Base-by-base conservation (phyloP, 2,797 vertebrate genomes). In the Sciurus carolinensis region DNA sequence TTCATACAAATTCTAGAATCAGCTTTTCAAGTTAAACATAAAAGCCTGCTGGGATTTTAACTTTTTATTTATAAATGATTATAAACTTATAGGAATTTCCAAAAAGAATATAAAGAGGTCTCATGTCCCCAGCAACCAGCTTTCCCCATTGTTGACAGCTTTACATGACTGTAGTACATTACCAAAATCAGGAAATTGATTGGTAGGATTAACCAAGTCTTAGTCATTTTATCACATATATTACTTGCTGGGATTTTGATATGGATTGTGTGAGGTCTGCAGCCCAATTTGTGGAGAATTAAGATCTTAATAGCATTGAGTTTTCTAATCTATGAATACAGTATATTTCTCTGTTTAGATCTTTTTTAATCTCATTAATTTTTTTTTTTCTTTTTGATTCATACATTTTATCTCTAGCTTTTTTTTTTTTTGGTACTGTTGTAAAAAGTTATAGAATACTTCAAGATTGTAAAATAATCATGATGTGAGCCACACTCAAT, bases 221-320 rank as follows among this genome's bases (percentile, higher is more conserved):
- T 82, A 36, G 66, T 80, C 90, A 79, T 87, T 87, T 95, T 90
- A 77, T 90, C 22, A 54, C 3, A 42, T 76, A 22, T 4, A 52
- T 42, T 88, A 66, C 50, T 42, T 71, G 15, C 71, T 93, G 59
- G 66, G 66, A 91, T 91, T 93, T 95, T 90, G 22, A 39, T 36
- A 64, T 36, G 64, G 47, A 73, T 81, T 96, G 11, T 11, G 0
- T 92, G 72, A 8, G 39, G 80, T 81, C 47, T 87, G 11, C 22
- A 88, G 39, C 84, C 94, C 80, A 77, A 3, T 94, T 95, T 90
- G 69, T 93, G 42, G 75, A 87, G 59, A 95, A 69, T 57, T 96
- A 64, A 93, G 75, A 72, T 79, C 28, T 82, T 85, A 83, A 28
- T 17, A 89, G 42, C 6, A 64, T 80, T 88, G 42, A 91, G 33